Conservation (phyloP, 2,113 vertebrate species). For the Nannospalax galili region DNA sequence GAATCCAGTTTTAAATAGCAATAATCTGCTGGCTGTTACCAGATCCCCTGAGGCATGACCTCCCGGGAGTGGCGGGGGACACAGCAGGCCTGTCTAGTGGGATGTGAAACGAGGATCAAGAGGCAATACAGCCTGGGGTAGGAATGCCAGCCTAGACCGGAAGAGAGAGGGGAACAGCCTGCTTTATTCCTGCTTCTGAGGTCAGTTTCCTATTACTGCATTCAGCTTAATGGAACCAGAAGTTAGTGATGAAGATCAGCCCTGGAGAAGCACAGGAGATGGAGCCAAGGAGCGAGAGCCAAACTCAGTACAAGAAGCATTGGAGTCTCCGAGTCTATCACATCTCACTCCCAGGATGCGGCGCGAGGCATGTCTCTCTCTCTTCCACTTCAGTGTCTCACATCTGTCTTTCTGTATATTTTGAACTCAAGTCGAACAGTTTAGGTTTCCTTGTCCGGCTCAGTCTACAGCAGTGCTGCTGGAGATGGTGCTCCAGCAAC, state of each 20-base stretch:
- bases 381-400: not conserved
- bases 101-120: not conserved
- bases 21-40: not conserved
- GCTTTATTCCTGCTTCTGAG: not conserved
- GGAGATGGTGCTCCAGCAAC: too few relatives aligned
- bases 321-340: not conserved
- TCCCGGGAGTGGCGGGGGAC: not conserved
- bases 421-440: not conserved
- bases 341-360: not conserved
- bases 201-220: not conserved
- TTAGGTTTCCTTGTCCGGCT: not conserved
- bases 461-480: not conserved
- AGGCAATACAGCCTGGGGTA: not conserved
- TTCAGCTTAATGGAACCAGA: not conserved
- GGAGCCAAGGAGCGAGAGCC: not conserved
- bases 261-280: not conserved
- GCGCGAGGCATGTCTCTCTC: not conserved
- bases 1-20: not conserved
- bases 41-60: not conserved
- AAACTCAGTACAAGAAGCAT: not conserved
- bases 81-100: not conserved
- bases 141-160: not conserved
- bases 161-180: not conserved
- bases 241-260: not conserved
- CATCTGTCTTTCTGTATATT: not conserved